Base-by-base conservation (phyloP, 2,113 vertebrate genomes). In the Egretta garzetta region DNA sequence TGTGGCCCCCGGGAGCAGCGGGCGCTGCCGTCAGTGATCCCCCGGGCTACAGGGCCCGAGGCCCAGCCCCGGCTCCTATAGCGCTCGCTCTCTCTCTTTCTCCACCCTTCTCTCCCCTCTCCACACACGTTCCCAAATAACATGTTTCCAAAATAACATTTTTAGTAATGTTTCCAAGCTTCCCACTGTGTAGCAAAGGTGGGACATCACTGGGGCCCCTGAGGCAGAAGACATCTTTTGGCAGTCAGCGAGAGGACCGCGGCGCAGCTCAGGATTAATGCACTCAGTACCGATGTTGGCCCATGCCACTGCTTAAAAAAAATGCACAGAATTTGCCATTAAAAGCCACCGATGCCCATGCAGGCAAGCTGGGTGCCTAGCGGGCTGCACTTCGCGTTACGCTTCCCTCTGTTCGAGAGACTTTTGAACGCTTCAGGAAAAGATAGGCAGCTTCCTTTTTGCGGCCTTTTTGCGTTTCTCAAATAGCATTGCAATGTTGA, bases 251-350 rank as follows among this genome's bases (percentile, higher is more conserved):
- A 87, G 88, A 82, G 80, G 49, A 81, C 50, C 19, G 1, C 58
- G 67, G 63, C 0, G 1, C 30, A 35, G 64, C 52, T 96, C 64
- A 68, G 73, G 93, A 86, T 52, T 85, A 90, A 74, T 37, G 33
- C 52, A 30, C 81, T 67, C 88, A 80, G 90, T 77, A 68, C 30
- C 1, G 1, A 88, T 24, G 85, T 35, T 5, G 28, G 84, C 39
- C 41, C 1, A 2, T 2, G 0, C 15, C 5, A 0, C 35, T 10
- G 0, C 21, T n/a, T 35, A 8, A 43, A 75, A 64, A 5, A 56
- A 77, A 59, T 11, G 5, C 39, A 8, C 10, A 13, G 11, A 5
- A 15, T 39, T 56, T 41, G 14, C 43, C 19, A 9, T 56, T 43
- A 45, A 74, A 83, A 67, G 66, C 15, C 32, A 43, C 20, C 0